Percentiles rank a stretch among this genome's conserved stretches.
Conservation (phyloP, 2,888 invertebrate genomes). For the Platypus cylindrus region DNA sequence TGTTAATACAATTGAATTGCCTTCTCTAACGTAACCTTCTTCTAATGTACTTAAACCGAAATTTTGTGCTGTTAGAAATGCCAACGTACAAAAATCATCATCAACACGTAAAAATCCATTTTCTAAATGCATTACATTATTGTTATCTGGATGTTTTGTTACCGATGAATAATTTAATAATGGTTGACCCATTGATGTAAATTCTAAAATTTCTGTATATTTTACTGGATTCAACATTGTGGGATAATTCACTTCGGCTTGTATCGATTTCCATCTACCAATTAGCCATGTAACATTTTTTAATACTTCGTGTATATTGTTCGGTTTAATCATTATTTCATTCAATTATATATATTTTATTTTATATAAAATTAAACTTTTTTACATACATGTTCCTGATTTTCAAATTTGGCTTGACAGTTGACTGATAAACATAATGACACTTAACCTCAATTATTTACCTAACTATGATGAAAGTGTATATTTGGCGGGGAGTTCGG, state of each 20-base stretch:
- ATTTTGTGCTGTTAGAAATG: conserved; percentile 48
- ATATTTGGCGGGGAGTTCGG: too few species aligned
- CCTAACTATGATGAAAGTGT: too few species aligned
- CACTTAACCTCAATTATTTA: too few species aligned
- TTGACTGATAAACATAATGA: too few species aligned
- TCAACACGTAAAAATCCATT: conserved; percentile 46
- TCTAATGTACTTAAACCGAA: conserved; percentile 48
- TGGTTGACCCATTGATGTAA: conserved; percentile 47
- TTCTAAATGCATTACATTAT: conserved; percentile 49
- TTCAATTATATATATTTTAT: too few species aligned
- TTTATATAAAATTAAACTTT: too few species aligned
- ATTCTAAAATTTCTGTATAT: conserved; percentile 45
- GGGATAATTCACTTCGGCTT: conserved; percentile 43
- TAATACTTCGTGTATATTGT: conserved; percentile 36
- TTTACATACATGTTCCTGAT: too few species aligned
- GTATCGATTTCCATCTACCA: conserved; percentile 39
- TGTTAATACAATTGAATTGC: conserved; percentile 32
- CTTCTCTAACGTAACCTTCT: conserved; percentile 37
- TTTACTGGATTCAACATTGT: conserved; percentile 41
- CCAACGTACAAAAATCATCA: conserved; percentile 38
- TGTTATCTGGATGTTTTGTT: conserved; percentile 41
- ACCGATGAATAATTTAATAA: conserved; percentile 43
- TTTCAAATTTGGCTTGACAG: too few species aligned
- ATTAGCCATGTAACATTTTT: conserved; percentile 44
- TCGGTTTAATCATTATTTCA: background rate